Evolutionary conservation across 1,140 invertebrate genomes (phyloP).

Genomic region (Thaumatotibia leucotreta): DNA sequence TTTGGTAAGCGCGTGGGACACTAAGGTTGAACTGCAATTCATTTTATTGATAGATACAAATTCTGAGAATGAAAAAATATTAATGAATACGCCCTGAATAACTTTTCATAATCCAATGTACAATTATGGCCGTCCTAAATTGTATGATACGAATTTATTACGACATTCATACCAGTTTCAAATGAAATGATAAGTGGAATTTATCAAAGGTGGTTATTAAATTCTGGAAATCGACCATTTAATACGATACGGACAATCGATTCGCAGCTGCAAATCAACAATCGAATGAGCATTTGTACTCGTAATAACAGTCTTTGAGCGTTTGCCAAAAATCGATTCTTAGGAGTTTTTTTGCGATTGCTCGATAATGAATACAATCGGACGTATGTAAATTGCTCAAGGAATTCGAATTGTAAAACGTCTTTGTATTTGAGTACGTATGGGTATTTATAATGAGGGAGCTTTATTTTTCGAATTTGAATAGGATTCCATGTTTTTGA

Average conservation of each 20-base stretch:
- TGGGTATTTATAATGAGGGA: neutral
- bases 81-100: conserved; percentile 6
- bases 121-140: neutral
- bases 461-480: neutral
- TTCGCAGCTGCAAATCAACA: conserved; percentile 33
- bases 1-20: conserved; percentile 1
- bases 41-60: neutral
- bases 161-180: neutral
- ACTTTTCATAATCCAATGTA: neutral
- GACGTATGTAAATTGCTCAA: neutral
- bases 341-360: conserved; percentile 15
- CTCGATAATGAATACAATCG: conserved; percentile 1
- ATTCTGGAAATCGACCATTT: conserved; percentile 28
- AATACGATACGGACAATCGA: conserved; percentile 25
- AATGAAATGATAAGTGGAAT: neutral
- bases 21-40: neutral
- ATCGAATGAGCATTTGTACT: conserved; percentile 35
- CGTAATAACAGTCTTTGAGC: conserved; percentile 35
- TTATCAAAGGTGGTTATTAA: conserved; percentile 22
- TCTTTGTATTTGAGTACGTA: neutral
- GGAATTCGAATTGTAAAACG: neutral
- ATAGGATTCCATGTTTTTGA: neutral
- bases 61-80: neutral
- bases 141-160: neutral
- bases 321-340: conserved; percentile 26